Percentiles rank a stretch among this genome's conserved stretches.
phyloP scores from a whole-genome alignment of 2,888 invertebrate species.

The Lasius platythorax region DNA sequence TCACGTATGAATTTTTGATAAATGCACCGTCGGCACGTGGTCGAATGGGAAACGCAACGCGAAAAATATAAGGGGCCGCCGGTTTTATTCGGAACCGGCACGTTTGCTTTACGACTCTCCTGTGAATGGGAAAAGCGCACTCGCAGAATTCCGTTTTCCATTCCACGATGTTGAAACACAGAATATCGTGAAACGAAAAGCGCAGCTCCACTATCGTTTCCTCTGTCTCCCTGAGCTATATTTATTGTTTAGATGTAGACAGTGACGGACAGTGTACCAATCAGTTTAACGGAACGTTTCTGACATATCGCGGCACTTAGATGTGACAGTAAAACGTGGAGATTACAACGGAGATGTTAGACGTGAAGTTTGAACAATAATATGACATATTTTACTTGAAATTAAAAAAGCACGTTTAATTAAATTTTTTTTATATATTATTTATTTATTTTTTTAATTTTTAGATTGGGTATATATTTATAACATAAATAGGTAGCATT shows the following conservation, averaged over 20 bases:
- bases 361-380: constrained; percentile 6
- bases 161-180: constrained; percentile 44
- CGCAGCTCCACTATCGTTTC: constrained; percentile 1
- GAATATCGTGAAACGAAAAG: constrained; percentile 29
- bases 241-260: constrained; percentile 44
- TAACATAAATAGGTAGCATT: background rate
- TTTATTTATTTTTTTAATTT: background rate
- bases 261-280: constrained; percentile 40
- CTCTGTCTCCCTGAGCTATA: constrained; percentile 24
- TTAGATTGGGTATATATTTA: background rate
- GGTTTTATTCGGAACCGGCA: constrained; percentile 35
- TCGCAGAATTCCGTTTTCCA: constrained; percentile 36
- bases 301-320: constrained; percentile 46
- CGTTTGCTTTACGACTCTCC: constrained; percentile 57
- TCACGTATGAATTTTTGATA: constrained; percentile 50
- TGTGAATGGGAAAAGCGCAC: constrained; percentile 52
- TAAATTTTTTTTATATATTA: background rate
- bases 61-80: constrained; percentile 45
- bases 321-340: constrained; percentile 5
- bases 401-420: constrained; percentile 18
- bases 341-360: constrained; percentile 19
- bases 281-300: constrained; percentile 22
- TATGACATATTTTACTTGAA: background rate
- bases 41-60: constrained; percentile 40
- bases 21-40: constrained; percentile 40